Evolutionary conservation across 2,888 invertebrate genomes (phyloP).

Genomic region (Plutella xylostella): DNA sequence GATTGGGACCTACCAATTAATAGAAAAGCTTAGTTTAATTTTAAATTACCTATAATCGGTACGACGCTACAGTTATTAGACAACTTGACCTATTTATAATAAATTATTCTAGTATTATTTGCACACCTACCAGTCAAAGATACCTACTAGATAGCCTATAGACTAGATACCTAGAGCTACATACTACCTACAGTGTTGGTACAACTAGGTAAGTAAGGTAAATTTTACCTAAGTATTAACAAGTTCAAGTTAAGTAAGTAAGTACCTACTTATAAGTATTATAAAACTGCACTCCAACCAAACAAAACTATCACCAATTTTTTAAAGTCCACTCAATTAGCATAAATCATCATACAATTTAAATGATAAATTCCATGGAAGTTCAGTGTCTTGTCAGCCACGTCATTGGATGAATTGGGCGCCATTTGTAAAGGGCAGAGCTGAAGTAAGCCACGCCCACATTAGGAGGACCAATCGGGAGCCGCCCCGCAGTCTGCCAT

Average conservation of each 20-base stretch:
- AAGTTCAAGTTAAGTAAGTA: neutral
- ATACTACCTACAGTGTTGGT: too few relatives aligned
- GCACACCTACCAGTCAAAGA: too few relatives aligned
- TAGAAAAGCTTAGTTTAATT: too few relatives aligned
- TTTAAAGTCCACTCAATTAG: neutral
- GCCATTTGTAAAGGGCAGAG: constrained; percentile 63
- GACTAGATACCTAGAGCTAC: too few relatives aligned
- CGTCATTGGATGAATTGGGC: constrained; percentile 54
- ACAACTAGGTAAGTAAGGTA: neutral
- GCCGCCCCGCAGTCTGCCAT: constrained; percentile 43
- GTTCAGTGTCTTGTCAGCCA: constrained; percentile 25
- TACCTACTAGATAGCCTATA: too few relatives aligned
- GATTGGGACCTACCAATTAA: too few relatives aligned
- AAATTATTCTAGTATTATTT: too few relatives aligned
- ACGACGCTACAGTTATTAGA: too few relatives aligned
- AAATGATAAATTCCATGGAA: constrained; percentile 18
- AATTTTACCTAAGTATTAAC: neutral
- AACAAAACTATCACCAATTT: too few relatives aligned
- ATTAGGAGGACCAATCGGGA: constrained; percentile 16
- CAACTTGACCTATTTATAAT: too few relatives aligned
- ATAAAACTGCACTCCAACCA: too few relatives aligned
- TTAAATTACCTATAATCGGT: too few relatives aligned
- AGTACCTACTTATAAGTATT: neutral
- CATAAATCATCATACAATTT: neutral
- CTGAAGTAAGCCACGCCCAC: constrained; percentile 43